Base-by-base conservation (phyloP, 2,797 vertebrate genomes). In the Gadopsis bispinosus region DNA sequence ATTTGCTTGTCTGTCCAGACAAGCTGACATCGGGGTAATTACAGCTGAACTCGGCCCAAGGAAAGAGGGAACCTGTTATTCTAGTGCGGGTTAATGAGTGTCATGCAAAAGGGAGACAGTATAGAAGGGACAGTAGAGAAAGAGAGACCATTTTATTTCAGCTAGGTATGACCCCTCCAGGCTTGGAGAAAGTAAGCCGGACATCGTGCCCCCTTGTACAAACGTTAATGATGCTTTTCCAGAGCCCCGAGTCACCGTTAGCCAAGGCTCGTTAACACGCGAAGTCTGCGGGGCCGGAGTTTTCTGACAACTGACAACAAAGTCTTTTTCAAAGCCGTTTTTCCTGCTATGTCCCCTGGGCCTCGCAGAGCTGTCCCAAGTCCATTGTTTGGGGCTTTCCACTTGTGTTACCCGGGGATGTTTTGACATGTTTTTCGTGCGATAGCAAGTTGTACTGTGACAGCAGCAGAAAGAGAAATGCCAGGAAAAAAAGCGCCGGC, bases 71-170 rank as follows among this genome's bases (percentile, higher is more conserved):
- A 87, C 64, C 85, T 83, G 83, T 91, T 93, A 84, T 89, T 89
- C 73, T 73, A 65, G 73, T 66, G 80, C 14, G 55, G 82, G 84
- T 91, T 93, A 92, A 93, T 92, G 87, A 91, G 85, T 93, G 88
- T 92, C 89, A 86, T 88, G 74, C 69, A 80, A n/a, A 26, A 51
- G 56, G 66, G 74, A 83, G 56, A 37, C 73, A 56, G 75, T 20
- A 39, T 6, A 31, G 79, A 54, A 79, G 60, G 63, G 73, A 86
- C 71, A 60, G 75, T 60, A 61, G 56, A 85, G 73, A 76, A 75
- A 78, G 84, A 77, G 72, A 83, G 74, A 69, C 33, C 72, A 33
- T 84, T 89, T 86, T 83, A 87, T 89, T 88, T 84, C 48, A 74
- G 70, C 9, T 19, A 85, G 79, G 81, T 85, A 75, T 77, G 73